Evolutionary conservation across 1,140 invertebrate species (phyloP).

Genomic region (Drosophila baimaii): DNA sequence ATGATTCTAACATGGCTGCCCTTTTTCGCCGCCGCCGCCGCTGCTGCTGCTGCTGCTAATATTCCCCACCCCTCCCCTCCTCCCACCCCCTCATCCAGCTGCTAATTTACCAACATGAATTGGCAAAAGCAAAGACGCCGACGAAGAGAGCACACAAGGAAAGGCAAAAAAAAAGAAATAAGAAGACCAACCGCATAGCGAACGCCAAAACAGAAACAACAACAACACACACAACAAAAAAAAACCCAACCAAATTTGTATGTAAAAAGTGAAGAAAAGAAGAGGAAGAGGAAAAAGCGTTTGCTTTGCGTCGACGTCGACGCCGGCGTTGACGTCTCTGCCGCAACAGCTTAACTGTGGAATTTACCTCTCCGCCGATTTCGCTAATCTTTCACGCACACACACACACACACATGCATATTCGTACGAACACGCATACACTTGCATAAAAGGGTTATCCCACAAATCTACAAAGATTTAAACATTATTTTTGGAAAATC

Average conservation of each 20-base stretch:
- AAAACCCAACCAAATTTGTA: slow-evolving; percentile 16
- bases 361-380: slow-evolving; percentile 56
- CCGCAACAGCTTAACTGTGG: slow-evolving; percentile 41
- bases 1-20: slow-evolving; percentile 24
- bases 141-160: slow-evolving; percentile 33
- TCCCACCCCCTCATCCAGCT: slow-evolving; percentile 17
- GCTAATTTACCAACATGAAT: slow-evolving; percentile 74
- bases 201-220: slow-evolving; percentile 9
- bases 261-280: slow-evolving; percentile 36
- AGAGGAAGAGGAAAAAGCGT: slow-evolving; percentile 19
- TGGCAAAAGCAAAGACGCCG: slow-evolving; percentile 48
- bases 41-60: slow-evolving; percentile 9
- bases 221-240: no score
- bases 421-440: background rate
- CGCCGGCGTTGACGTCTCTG: slow-evolving; percentile 42
- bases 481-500: background rate
- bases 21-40: slow-evolving; percentile 16
- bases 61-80: slow-evolving; percentile 2
- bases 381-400: slow-evolving; percentile 56
- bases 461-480: slow-evolving; percentile 19
- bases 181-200: slow-evolving; percentile 22
- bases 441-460: background rate
- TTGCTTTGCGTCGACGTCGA: slow-evolving; percentile 18
- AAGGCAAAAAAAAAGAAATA: slow-evolving; percentile 22
- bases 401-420: slow-evolving; percentile 4